Evolutionary conservation across 2,797 vertebrate species (phyloP).

Genomic region (Syngnathus acus): DNA sequence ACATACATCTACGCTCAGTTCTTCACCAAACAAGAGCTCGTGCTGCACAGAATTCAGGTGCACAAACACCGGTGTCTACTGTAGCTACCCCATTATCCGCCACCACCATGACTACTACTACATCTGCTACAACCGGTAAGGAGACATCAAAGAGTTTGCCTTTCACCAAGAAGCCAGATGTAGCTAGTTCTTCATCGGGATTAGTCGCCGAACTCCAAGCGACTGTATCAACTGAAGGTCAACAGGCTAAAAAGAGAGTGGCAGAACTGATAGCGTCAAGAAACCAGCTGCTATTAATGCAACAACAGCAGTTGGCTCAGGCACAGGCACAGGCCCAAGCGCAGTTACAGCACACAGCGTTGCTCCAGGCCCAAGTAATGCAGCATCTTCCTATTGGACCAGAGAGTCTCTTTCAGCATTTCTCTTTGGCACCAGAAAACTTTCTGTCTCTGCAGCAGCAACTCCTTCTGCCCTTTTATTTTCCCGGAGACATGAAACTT

Average conservation of each 20-base stretch:
- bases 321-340: constrained; percentile 82
- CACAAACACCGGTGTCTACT: constrained; percentile 48
- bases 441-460: constrained; percentile 91
- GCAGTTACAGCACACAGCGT: constrained; percentile 89
- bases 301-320: constrained; percentile 75
- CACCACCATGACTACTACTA: constrained; percentile 43
- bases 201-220: constrained; percentile 37
- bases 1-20: constrained; percentile 98
- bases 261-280: constrained; percentile 86
- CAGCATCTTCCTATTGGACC: constrained; percentile 88
- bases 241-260: constrained; percentile 81
- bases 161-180: constrained; percentile 40
- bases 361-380: constrained; percentile 91
- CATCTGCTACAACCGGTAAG: constrained; percentile 34
- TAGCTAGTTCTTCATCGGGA: constrained; percentile 29
- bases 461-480: constrained; percentile 91
- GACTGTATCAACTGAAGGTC: constrained; percentile 70
- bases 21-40: constrained; percentile 97
- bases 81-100: constrained; percentile 57
- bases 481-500: constrained; percentile 91
- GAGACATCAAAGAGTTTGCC: constrained; percentile 42
- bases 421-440: constrained; percentile 84
- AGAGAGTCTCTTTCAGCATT: constrained; percentile 86
- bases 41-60: constrained; percentile 75
- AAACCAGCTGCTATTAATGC: constrained; percentile 75